Percentiles rank a stretch among this genome's conserved stretches.
Evolutionary conservation across 2,888 invertebrate species (phyloP).

Genomic region (Ormyrus pomaceus): DNA sequence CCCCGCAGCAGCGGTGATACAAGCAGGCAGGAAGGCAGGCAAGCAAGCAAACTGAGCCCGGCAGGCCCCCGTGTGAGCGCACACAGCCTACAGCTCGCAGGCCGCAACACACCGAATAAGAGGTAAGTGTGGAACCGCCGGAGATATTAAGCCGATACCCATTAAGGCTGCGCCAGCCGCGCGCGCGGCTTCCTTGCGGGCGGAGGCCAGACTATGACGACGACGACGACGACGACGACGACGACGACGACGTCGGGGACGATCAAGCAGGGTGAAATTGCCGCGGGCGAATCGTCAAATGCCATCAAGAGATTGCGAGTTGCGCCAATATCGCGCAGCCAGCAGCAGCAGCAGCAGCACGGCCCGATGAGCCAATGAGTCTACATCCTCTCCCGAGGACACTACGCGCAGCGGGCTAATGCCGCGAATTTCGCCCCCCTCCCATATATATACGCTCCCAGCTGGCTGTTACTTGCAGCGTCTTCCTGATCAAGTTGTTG

Average conservation of each 20-base stretch:
- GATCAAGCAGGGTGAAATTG: conserved; percentile 55
- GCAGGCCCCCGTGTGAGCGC: too few species aligned
- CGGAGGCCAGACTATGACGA: conserved; percentile 1
- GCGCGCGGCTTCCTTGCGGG: background rate
- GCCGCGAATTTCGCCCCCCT: too few species aligned
- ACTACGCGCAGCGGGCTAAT: too few species aligned
- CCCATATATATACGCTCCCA: too few species aligned
- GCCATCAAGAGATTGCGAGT: conserved; percentile 63
- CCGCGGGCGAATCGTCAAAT: conserved; percentile 65
- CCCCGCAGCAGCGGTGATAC: background rate
- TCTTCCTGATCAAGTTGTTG: too few species aligned
- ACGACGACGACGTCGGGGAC: background rate
- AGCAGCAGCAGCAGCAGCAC: too few species aligned
- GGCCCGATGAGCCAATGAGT: too few species aligned
- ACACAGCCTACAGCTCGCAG: background rate
- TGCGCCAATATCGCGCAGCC: too few species aligned
- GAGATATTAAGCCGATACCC: conserved; percentile 62
- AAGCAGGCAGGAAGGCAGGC: background rate
- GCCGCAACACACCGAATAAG: conserved; percentile 17
- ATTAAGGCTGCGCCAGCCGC: conserved; percentile 58
- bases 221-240: conserved; percentile 52
- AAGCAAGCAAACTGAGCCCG: too few species aligned
- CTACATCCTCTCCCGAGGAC: too few species aligned
- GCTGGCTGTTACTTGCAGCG: too few species aligned
- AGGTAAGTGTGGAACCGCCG: conserved; percentile 13